These are phyloP conservation scores for Linnaemya vulpina DNA, from an alignment of 2,888 invertebrate genomes.

Conservation along the genomic window DNA sequence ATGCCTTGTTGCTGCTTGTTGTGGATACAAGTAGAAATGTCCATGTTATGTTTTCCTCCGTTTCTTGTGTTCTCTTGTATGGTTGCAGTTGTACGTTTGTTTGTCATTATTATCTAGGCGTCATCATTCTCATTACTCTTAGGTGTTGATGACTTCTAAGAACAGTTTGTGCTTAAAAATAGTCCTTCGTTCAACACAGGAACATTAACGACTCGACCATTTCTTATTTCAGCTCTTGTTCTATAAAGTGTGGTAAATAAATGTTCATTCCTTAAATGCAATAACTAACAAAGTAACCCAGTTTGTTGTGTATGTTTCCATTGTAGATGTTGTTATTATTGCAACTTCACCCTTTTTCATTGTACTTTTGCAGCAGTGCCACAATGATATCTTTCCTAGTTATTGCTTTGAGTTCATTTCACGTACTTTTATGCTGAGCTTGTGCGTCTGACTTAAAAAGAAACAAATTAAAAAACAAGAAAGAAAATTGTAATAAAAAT, in stretches of 20 bases:
- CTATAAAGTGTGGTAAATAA: slow-evolving; percentile 45
- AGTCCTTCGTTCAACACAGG: not conserved
- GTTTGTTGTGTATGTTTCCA: slow-evolving; percentile 29
- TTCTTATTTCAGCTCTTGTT: slow-evolving; percentile 1
- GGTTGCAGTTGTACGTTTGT: not conserved
- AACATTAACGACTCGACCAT: slow-evolving; percentile 28
- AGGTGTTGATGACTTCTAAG: slow-evolving; percentile 54
- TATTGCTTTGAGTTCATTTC: slow-evolving; percentile 31
- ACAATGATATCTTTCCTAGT: slow-evolving; percentile 16
- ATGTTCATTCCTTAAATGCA: slow-evolving; percentile 38
- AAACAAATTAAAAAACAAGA: slow-evolving; percentile 5
- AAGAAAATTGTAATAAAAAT: slow-evolving; percentile 52
- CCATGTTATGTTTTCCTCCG: slow-evolving; percentile 9
- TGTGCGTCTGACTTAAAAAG: slow-evolving; percentile 13
- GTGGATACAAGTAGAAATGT: slow-evolving; percentile 26
- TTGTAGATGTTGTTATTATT: slow-evolving; percentile 22
- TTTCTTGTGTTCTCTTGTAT: slow-evolving; percentile 21
- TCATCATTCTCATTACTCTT: slow-evolving; percentile 60
- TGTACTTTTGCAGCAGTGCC: not conserved
- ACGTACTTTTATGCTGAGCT: not conserved
- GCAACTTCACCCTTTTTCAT: slow-evolving; percentile 20
- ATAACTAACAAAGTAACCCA: slow-evolving; percentile 62
- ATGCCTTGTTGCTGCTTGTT: slow-evolving; percentile 34
- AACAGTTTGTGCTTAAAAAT: not conserved
- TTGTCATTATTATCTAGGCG: slow-evolving; percentile 53